These are phyloP conservation scores for Dermatophagoides farinae DNA, from an alignment of 1,140 invertebrate species.

Conservation along the genomic window DNA sequence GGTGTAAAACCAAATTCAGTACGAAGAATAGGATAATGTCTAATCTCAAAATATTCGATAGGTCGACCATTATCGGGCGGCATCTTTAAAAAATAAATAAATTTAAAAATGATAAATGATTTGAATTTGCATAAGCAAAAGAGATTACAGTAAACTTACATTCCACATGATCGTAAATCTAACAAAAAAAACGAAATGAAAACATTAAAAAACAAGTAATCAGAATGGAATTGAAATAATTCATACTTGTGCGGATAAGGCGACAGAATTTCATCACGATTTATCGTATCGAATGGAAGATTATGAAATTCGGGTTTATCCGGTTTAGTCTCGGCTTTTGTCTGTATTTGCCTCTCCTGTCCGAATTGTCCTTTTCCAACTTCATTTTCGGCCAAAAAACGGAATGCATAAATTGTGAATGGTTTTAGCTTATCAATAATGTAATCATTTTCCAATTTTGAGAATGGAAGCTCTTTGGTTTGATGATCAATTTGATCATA, in stretches of 20 bases:
- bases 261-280: slow-evolving; percentile 1
- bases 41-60: slow-evolving; percentile 58
- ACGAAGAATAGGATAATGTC: slow-evolving; percentile 39
- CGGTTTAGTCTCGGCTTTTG: slow-evolving; percentile 17
- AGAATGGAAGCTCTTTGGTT: slow-evolving; percentile 33
- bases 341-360: background rate
- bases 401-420: slow-evolving; percentile 55
- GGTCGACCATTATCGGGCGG: slow-evolving; percentile 68
- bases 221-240: no score
- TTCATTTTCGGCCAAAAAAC: slow-evolving; percentile 59
- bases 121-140: no score
- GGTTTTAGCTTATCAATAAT: slow-evolving; percentile 57
- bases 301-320: slow-evolving; percentile 19
- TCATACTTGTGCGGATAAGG: background rate
- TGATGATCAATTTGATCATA: slow-evolving; percentile 33
- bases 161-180: slow-evolving; percentile 34
- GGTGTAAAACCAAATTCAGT: slow-evolving; percentile 2
- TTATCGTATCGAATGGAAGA: slow-evolving; percentile 1
- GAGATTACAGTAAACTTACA: no score
- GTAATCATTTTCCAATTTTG: slow-evolving; percentile 31
- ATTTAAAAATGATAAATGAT: background rate
- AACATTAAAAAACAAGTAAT: background rate
- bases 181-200: background rate
- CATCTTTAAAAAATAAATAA: slow-evolving; percentile 19
- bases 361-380: slow-evolving; percentile 39